Conservation (phyloP, 1,140 invertebrate species). For the Meloidogyne floridensis region DNA sequence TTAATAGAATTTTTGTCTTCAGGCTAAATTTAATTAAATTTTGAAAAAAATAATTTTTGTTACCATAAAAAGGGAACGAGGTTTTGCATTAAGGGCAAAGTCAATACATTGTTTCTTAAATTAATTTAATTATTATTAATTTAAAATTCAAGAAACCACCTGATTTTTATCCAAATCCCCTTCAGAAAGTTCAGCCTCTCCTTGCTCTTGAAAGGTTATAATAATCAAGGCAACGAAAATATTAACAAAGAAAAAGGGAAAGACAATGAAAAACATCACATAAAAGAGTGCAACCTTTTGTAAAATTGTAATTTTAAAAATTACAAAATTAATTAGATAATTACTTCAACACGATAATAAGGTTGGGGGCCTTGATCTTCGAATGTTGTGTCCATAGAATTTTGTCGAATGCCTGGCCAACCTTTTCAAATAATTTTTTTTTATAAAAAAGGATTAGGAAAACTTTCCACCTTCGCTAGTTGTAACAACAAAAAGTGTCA, state of each 20-base stretch:
- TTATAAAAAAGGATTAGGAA: too few relatives aligned
- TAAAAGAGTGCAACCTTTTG: conserved; percentile 98
- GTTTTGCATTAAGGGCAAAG: conserved; percentile 97
- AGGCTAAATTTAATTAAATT: conserved; percentile 70
- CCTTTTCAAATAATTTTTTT: conserved; percentile 31
- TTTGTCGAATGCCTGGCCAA: conserved; percentile 84
- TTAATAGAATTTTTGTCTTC: conserved; percentile 94
- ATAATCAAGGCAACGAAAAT: conserved; percentile 99
- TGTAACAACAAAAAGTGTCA: conserved; percentile 97
- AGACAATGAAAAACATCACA: conserved; percentile 99
- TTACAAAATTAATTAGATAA: conserved; percentile 67
- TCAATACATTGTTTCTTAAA: conserved; percentile 99
- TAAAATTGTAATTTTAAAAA: conserved; percentile 73
- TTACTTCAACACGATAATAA: conserved; percentile 99
- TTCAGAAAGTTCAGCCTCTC: conserved; percentile 82
- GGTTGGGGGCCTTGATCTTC: conserved; percentile 93
- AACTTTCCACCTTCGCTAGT: conserved; percentile 74
- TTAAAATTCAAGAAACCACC: conserved; percentile 76
- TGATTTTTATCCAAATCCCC: conserved; percentile 99
- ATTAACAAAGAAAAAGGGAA: conserved; percentile 99
- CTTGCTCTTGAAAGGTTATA: conserved; percentile 96
- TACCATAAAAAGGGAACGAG: conserved; percentile 91
- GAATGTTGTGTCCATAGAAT: conserved; percentile 98
- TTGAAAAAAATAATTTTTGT: background rate
- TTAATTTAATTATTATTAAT: conserved; percentile 69